These are phyloP conservation scores for Drosophila suzukii DNA, from an alignment of 1,140 invertebrate species.

Conservation along the genomic window DNA sequence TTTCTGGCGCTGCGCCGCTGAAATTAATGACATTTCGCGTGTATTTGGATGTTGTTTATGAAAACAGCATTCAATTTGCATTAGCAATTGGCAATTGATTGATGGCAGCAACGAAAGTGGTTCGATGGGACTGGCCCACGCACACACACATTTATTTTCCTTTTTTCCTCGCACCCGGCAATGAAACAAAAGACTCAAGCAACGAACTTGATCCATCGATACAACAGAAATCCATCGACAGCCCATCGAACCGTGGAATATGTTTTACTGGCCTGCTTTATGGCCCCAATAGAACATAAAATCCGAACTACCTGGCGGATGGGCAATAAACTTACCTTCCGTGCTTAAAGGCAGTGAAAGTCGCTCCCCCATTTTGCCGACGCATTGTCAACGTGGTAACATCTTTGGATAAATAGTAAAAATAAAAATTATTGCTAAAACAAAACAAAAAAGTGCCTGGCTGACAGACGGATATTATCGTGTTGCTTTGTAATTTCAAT, in stretches of 20 bases:
- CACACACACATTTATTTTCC: background rate
- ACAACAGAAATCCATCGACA: conserved; percentile 6
- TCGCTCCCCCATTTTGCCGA: conserved; percentile 29
- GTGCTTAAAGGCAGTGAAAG: conserved; percentile 49
- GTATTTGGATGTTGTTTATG: conserved; percentile 79
- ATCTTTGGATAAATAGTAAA: conserved; percentile 58
- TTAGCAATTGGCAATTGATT: conserved; percentile 76
- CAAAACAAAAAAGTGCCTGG: conserved; percentile 12
- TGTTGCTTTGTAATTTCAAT: conserved; percentile 70
- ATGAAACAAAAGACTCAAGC: conserved; percentile 72
- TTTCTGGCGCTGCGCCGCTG: conserved; percentile 40
- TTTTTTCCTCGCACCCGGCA: conserved; percentile 19
- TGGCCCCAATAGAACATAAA: conserved; percentile 74
- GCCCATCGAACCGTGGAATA: conserved; percentile 20
- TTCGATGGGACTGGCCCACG: conserved; percentile 40
- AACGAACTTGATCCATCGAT: conserved; percentile 52
- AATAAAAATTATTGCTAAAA: conserved; percentile 65
- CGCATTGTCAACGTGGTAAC: conserved; percentile 49
- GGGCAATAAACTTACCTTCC: conserved; percentile 52
- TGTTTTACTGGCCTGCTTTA: conserved; percentile 47
- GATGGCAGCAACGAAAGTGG: conserved; percentile 53
- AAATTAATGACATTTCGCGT: conserved; percentile 78
- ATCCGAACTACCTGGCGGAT: conserved; percentile 27
- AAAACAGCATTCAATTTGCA: conserved; percentile 80
- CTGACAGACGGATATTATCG: conserved; percentile 19